Conservation (phyloP, 1,140 invertebrate species). For the Rhysida immarginata region DNA sequence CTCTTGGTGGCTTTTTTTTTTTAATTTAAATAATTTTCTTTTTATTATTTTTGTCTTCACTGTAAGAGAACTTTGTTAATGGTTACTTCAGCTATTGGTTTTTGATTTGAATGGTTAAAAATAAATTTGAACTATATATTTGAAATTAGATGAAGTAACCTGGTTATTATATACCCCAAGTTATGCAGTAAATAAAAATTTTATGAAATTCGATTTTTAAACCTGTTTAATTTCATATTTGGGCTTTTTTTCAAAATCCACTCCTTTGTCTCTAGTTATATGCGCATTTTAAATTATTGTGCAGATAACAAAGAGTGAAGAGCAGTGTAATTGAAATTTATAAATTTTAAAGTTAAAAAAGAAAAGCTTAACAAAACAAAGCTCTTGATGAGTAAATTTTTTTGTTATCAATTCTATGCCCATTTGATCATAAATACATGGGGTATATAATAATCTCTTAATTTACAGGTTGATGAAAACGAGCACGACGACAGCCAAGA, state of each 20-base stretch:
- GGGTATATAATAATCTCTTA: slow-evolving; percentile 7
- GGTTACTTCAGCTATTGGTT: too few species aligned
- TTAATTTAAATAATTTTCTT: not conserved
- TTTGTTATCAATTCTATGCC: not conserved
- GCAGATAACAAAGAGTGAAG: not conserved
- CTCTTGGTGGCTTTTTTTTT: too few species aligned
- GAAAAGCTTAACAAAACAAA: too few species aligned
- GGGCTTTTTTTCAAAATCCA: slow-evolving; percentile 1
- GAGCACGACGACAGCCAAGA: not conserved
- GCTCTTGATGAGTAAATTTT: too few species aligned
- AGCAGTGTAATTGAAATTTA: too few species aligned
- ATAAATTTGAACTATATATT: too few species aligned
- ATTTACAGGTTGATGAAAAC: not conserved
- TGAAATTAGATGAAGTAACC: not conserved
- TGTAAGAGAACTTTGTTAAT: too few species aligned
- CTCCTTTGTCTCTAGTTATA: not conserved
- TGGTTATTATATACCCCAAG: slow-evolving; percentile 4
- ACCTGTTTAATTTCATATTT: slow-evolving; percentile 6
- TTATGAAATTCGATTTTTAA: too few species aligned
- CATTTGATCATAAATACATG: too few species aligned
- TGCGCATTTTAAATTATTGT: not conserved
- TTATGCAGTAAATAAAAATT: too few species aligned
- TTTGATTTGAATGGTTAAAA: too few species aligned
- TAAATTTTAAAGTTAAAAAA: not conserved
- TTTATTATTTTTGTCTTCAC: too few species aligned